These are phyloP conservation scores for Recurvirostra avosetta DNA, from an alignment of 2,113 vertebrate species.

Conservation along the genomic window DNA sequence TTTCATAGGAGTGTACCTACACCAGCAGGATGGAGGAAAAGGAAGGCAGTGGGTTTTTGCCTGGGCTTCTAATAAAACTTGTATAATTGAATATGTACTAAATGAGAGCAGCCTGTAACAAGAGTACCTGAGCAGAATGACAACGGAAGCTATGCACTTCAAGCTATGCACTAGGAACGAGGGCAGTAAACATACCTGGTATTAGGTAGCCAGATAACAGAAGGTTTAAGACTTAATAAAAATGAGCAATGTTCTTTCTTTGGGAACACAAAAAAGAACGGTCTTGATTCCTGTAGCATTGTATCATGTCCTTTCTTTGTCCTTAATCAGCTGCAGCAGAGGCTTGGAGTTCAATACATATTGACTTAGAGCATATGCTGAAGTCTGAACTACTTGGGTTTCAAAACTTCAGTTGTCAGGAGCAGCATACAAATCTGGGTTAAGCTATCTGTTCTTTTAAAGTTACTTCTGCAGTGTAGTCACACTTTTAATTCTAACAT, in stretches of 20 bases:
- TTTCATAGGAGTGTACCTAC: not conserved
- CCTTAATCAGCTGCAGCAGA: constrained; percentile 43
- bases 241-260: constrained; percentile 43
- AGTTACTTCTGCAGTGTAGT: constrained; percentile 28
- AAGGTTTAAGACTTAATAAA: constrained; percentile 60
- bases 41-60: not conserved
- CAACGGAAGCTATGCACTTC: not conserved
- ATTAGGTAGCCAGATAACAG: constrained; percentile 24
- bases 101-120: constrained; percentile 19
- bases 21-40: not conserved
- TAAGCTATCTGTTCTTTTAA: constrained; percentile 2
- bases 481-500: constrained; percentile 7
- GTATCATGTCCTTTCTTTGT: not conserved
- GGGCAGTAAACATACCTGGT: constrained; percentile 32
- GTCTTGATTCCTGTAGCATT: not conserved
- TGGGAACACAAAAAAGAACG: not conserved
- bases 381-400: constrained; percentile 41
- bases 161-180: not conserved
- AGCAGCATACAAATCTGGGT: constrained; percentile 41
- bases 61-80: not conserved
- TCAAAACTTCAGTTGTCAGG: constrained; percentile 28
- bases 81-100: constrained; percentile 14
- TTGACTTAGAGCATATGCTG: constrained; percentile 43
- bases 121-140: constrained; percentile 9
- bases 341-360: constrained; percentile 40